Conservation (phyloP, 2,797 vertebrate species). For the Acanthiza pusilla region DNA sequence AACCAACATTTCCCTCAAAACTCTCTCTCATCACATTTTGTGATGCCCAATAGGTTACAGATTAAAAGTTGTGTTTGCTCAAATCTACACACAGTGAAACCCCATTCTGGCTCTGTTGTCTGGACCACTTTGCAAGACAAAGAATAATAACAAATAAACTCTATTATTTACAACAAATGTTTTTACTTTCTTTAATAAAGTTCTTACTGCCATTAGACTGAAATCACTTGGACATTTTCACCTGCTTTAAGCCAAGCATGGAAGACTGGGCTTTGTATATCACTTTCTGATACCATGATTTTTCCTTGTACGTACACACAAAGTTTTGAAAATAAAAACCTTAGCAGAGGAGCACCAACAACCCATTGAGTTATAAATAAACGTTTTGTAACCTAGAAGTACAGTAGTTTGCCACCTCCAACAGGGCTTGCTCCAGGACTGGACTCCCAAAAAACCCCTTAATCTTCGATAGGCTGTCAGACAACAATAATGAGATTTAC, state of each 20-base stretch:
- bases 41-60: background rate
- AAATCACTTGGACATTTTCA: background rate
- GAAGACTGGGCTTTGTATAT: background rate
- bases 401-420: background rate
- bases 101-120: background rate
- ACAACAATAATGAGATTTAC: background rate
- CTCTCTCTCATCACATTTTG: background rate
- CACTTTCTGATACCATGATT: background rate
- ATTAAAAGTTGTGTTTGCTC: background rate
- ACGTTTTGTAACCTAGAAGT: background rate
- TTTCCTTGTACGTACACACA: background rate
- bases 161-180: background rate
- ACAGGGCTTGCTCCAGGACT: background rate
- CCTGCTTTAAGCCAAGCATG: background rate
- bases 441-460: background rate
- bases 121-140: background rate
- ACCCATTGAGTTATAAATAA: background rate
- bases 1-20: background rate
- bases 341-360: background rate
- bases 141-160: background rate
- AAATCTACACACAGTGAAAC: background rate
- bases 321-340: background rate
- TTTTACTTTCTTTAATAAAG: background rate
- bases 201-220: background rate
- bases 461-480: background rate